Evolutionary conservation across 2,797 vertebrate species (phyloP), one percentile per base, ranked within the genome.

Genomic region (Arrhamphus sclerolepis): DNA sequence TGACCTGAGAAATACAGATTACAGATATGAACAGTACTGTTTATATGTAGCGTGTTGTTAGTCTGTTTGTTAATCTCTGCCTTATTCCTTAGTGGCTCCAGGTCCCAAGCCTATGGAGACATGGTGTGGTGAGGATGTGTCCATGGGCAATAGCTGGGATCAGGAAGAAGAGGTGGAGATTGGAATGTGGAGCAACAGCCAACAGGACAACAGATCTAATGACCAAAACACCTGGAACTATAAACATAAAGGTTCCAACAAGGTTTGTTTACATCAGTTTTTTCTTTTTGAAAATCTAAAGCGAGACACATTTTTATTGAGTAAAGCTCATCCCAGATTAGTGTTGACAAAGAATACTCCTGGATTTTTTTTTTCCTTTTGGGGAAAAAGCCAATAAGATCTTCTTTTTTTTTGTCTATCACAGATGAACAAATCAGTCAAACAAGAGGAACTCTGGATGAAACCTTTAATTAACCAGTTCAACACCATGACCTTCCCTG

Each of bases 151-250:
- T 54, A 93, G 92, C 93, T 97, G 96, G 96, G 96, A 97, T 81
- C 95, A 95, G 61, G 95, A 98, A 60, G 97, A 97, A 52, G 96
- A 97, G 76, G 95, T 97, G 0, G 97, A 99, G 91, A 97, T 99
- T 38, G 97, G 97, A 78, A 97, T 98, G 95, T 99, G 98, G 98
- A 97, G 92, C 80, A 96, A 96, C 79, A 94, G 88, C 75, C 95
- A 95, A 86, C 95, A 96, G 81, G 95, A 94, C 71, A 91, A 62
- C 85, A 79, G 89, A 68, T 93, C 90, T 72, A 91, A 92, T 10
- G 94, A 94, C 62, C 89, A 94, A 73, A 95, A 94, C 89, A 96
- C 94, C 93, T 95, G 95, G 87, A 92, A 94, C 34, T 97, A 97
- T 82, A 94, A 94, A 80, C 95, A 97, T 78, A 98, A 96, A 89